Base-by-base conservation (phyloP, 2,888 invertebrate genomes). In the Caenorhabditis becei region DNA sequence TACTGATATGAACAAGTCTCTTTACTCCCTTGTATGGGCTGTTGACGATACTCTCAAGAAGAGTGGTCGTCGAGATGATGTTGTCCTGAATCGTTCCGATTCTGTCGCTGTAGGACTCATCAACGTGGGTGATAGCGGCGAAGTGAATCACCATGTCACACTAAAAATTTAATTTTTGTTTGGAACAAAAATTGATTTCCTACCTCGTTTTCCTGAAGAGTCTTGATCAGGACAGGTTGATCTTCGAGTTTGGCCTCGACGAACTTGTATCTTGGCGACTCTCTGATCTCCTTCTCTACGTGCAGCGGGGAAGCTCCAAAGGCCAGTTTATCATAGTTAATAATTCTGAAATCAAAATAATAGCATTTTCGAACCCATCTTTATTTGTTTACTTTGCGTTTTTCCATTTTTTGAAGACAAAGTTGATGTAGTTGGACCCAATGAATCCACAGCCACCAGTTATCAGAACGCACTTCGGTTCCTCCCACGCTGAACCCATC, bases 371-470 rank as follows among this genome's bases (percentile, higher is more conserved):
- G n/a, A n/a, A n/a, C n/a, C n/a, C n/a, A n/a, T n/a, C n/a, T 18
- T n/a, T 24, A 44, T 16, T n/a, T 14, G 18, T 78, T 83, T 72
- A 89, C 89, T 80, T 89, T 24, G 88, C 82, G 49, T 81, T 80
- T 51, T 80, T 78, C 90, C 90, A 91, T 81, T 85, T 84, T 58
- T 85, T 80, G 77, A 80, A 88, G 47, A 88, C 85, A 77, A 83
- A 87, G 74, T 90, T 90, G 72, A 91, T 88, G 80, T 89, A 90
- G 78, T 90, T 90, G 37, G 90, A 90, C 41, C 90, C 90, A 69
- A 90, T 90, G 77, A 91, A 90, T 47, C 90, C 90, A 80, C 89
- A 90, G 28, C 90, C 90, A 35, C 90, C 90, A 51, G 90, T 90
- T 61, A 90, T 84, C 74, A 90, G 81, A 79, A 89, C 86, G 65